Base-by-base conservation (phyloP, 2,113 vertebrate genomes). In the Phrynosoma blainvillii region DNA sequence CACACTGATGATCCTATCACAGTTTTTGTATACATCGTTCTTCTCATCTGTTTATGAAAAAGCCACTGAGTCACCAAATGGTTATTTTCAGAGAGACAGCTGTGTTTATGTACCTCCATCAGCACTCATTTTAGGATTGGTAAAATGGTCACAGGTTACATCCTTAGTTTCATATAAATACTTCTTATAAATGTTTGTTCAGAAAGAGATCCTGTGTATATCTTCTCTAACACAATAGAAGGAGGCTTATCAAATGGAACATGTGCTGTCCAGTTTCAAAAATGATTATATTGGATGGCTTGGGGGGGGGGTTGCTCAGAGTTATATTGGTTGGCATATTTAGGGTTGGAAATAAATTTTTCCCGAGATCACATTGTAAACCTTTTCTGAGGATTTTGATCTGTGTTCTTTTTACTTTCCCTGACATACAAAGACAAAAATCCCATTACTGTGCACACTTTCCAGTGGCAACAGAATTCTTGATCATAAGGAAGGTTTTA, bases 61-160 rank as follows among this genome's bases (percentile, higher is more conserved):
- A 21, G 54, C 16, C 62, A n/a, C 36, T 25, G 84, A 78, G 59
- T 78, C 16, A 76, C 21, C 66, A 18, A 18, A 32, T 47, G 73
- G 32, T 54, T 62, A 16, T 62, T 62, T 62, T 14, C 13, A 62
- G 14, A 62, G 2, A 62, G 59, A 62, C 14, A 62, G 59, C 59
- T 62, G 59, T 62, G 56, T 16, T 59, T 11, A 16, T 59, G 59
- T 18, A 62, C 98, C 54, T 99, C 98, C n/a, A 99, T 99, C 96
- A 99, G 99, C 96, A 99, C 98, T 18, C 98, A 99, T 92, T 97
- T 99, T 84, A 98, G 98, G 89, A 99, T 99, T 82, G 98, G 98
- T 99, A 96, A 96, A 95, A 87, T 3, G 20, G 47, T 30, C 23
- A 66, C 84, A 83, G 84, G 70, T 78, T 59, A 4, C 36, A 47